phyloP scores from a whole-genome alignment of 2,888 invertebrate species.

The Drosophila pseudotalamancana region DNA sequence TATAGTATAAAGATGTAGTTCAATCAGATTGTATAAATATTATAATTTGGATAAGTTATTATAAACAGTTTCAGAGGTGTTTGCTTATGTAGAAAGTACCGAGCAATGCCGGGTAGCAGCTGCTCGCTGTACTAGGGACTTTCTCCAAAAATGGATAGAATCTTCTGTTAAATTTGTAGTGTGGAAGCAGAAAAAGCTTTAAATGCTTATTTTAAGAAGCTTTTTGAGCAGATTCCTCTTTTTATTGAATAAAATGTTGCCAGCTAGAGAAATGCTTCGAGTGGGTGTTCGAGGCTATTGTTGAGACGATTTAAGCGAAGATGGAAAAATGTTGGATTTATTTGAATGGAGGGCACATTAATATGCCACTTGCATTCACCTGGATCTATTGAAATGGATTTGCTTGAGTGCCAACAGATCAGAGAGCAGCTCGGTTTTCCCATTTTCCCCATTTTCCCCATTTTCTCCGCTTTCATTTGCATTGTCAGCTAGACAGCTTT shows the following conservation, averaged over 20 bases:
- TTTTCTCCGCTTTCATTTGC: conserved; percentile 7
- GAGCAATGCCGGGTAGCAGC: too few relatives aligned
- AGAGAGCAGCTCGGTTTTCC: background rate
- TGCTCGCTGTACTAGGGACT: too few relatives aligned
- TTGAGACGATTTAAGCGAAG: background rate
- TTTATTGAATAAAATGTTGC: background rate
- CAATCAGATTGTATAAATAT: too few relatives aligned
- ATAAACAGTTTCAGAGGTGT: too few relatives aligned
- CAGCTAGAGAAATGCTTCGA: too few relatives aligned
- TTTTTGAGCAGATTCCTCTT: background rate
- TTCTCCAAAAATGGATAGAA: too few relatives aligned
- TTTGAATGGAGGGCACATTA: conserved; percentile 10
- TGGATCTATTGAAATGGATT: conserved; percentile 11
- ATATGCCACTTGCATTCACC: conserved; percentile 34
- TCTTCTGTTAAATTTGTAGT: too few relatives aligned
- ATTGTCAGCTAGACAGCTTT: conserved; percentile 29
- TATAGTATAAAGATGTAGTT: too few relatives aligned
- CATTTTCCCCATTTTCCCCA: conserved; percentile 32
- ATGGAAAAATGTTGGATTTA: conserved; percentile 1
- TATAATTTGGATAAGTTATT: too few relatives aligned
- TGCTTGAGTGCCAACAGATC: background rate
- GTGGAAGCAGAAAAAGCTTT: too few relatives aligned
- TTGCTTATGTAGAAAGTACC: too few relatives aligned
- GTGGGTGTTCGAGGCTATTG: background rate
- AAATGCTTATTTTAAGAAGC: too few relatives aligned